Conservation (phyloP, 1,140 invertebrate species). For the Marisa cornuarietis region DNA sequence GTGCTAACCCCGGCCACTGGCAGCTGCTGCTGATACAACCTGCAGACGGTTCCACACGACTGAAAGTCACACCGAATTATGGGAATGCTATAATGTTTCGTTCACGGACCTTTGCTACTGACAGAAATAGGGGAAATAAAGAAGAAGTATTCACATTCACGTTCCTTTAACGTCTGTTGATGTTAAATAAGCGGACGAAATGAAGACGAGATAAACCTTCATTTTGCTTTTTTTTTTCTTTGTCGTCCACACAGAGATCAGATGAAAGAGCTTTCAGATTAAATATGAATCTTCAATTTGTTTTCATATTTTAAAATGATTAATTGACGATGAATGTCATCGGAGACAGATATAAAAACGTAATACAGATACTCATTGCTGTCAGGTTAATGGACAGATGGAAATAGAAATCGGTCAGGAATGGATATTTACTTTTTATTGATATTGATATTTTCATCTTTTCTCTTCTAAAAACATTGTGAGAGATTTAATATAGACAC, state of each 20-base stretch:
- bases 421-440: no score
- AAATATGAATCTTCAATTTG: background rate
- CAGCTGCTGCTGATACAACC: constrained; percentile 5
- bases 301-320: no score
- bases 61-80: background rate
- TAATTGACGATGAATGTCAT: no score
- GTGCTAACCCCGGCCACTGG: constrained; percentile 1
- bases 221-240: no score
- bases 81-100: background rate
- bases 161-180: no score
- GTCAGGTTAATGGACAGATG: background rate
- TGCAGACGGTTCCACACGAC: background rate
- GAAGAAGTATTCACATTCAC: no score
- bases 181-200: no score
- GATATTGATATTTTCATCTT: no score
- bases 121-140: no score
- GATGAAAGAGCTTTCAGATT: background rate
- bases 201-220: no score
- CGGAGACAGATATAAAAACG: background rate
- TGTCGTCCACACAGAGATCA: no score
- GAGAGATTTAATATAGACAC: background rate
- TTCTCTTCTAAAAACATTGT: background rate
- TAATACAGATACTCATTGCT: background rate
- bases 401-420: background rate
- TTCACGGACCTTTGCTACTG: background rate